Percentiles rank a stretch among this genome's conserved stretches.
Evolutionary conservation across 1,140 invertebrate species (phyloP).

Genomic region (Temnothorax nylanderi): DNA sequence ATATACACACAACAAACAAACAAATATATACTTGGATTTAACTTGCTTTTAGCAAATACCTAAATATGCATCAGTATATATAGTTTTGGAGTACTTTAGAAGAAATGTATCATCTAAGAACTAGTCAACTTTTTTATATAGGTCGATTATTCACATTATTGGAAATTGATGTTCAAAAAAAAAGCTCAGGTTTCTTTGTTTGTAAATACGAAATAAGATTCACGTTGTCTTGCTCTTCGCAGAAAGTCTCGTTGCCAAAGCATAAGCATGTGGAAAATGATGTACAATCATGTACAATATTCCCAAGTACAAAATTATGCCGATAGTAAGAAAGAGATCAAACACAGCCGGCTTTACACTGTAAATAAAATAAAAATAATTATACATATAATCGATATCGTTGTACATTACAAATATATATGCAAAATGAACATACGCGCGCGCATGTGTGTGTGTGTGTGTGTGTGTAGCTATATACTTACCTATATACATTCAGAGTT

Average conservation of each 20-base stretch:
- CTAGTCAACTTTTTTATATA: constrained; percentile 17
- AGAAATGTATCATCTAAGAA: constrained; percentile 30
- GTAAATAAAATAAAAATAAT: constrained; percentile 83
- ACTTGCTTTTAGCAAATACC: background rate
- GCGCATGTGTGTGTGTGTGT: no score
- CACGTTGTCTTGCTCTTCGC: constrained; percentile 81
- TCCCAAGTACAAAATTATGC: constrained; percentile 93
- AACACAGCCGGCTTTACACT: constrained; percentile 99
- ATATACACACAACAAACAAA: constrained; percentile 34
- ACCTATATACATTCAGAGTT: constrained; percentile 95
- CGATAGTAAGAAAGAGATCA: constrained; percentile 96
- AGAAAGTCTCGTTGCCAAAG: constrained; percentile 79
- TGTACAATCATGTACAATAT: constrained; percentile 94
- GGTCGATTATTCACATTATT: constrained; percentile 9
- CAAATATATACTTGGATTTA: constrained; percentile 8
- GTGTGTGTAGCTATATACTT: constrained; percentile 69
- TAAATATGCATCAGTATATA: constrained; percentile 31
- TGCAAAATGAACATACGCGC: background rate
- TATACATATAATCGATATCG: background rate
- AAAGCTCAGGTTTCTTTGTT: background rate
- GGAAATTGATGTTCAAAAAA: background rate
- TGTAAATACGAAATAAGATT: constrained; percentile 53
- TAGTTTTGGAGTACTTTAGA: constrained; percentile 29
- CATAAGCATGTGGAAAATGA: constrained; percentile 87
- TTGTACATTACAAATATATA: background rate